These are phyloP conservation scores for Onychomys arenicola DNA, from an alignment of 2,797 vertebrate genomes.

Conservation along the genomic window DNA sequence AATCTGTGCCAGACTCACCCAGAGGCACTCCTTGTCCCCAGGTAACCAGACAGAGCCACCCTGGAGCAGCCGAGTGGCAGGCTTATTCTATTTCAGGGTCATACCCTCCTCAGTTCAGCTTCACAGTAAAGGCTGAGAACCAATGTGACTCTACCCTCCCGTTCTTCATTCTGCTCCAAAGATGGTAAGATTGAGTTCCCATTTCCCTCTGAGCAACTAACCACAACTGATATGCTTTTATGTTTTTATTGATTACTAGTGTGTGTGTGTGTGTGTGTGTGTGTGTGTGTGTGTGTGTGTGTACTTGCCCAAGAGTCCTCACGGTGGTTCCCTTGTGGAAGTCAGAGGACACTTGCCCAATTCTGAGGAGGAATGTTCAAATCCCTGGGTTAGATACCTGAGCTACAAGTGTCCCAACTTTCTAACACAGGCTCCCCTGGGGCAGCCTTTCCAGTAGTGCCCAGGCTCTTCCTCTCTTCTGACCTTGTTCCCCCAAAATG, in stretches of 20 bases:
- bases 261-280: background rate
- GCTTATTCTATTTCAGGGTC: background rate
- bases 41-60: background rate
- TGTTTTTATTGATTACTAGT: background rate
- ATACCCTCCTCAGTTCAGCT: background rate
- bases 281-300: background rate
- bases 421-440: background rate
- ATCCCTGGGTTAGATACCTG: background rate
- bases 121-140: background rate
- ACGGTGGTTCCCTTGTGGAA: background rate
- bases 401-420: background rate
- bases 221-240: background rate
- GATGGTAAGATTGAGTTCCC: background rate
- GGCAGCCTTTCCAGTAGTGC: background rate
- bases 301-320: background rate
- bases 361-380: background rate
- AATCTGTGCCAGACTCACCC: background rate
- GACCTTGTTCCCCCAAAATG: background rate
- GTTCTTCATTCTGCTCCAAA: background rate
- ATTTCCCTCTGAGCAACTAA: background rate
- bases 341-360: background rate
- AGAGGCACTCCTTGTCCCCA: background rate
- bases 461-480: background rate
- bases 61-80: background rate
- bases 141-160: background rate